Conservation (phyloP, 2,113 vertebrate species). For the Ancistrus triradiatus region DNA sequence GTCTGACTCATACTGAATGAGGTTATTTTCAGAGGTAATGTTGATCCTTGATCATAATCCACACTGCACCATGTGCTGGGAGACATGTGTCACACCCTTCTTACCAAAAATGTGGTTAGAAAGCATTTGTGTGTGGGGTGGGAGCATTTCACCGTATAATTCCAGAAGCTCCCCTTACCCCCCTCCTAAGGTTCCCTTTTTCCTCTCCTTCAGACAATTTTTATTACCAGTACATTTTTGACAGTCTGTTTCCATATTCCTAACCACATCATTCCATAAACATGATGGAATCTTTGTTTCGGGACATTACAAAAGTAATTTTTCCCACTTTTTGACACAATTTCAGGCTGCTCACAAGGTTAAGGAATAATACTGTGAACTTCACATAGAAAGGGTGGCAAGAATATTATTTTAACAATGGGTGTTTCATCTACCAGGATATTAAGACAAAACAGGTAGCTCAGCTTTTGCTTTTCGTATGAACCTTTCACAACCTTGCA, state of each 20-base stretch:
- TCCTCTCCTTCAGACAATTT: conserved; percentile 63
- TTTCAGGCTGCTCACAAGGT: conserved; percentile 55
- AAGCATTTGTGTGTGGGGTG: conserved; percentile 46
- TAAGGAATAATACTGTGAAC: conserved; percentile 54
- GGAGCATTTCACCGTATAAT: conserved; percentile 38
- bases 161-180: conserved; percentile 48
- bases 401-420: conserved; percentile 34
- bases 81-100: conserved; percentile 48
- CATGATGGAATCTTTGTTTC: conserved; percentile 76
- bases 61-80: conserved; percentile 52
- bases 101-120: conserved; percentile 59
- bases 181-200: conserved; percentile 57
- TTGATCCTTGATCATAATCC: conserved; percentile 38
- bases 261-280: conserved; percentile 73
- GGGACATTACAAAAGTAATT: conserved; percentile 51
- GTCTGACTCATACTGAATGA: conserved; percentile 17
- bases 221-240: conserved; percentile 68
- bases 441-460: conserved; percentile 48
- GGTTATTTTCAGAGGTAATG: conserved; percentile 35
- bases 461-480: conserved; percentile 43
- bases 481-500: conserved; percentile 47
- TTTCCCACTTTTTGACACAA: conserved; percentile 60
- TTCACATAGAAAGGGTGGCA: conserved; percentile 32
- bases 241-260: conserved; percentile 72
- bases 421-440: too few species aligned